These are phyloP conservation scores for Aurelia aurita complex sp. Pacific DNA, from an alignment of 30 jellyfish, hydroid and myxozoan genomes.

Conservation along the genomic window DNA sequence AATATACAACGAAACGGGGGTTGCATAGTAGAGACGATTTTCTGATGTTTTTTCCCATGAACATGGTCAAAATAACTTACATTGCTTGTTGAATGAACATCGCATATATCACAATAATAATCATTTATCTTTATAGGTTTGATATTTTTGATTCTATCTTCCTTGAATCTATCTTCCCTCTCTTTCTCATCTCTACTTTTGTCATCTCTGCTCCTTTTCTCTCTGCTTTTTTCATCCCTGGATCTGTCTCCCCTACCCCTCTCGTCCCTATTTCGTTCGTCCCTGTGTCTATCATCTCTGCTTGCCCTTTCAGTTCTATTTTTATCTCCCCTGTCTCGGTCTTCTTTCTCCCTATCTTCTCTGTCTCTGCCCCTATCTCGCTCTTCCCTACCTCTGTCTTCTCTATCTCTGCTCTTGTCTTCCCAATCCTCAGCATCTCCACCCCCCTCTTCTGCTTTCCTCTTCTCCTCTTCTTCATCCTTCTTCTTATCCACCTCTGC, in stretches of 20 bases:
- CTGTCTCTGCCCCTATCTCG: too few relatives aligned
- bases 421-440: neutral
- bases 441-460: neutral
- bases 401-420: too few relatives aligned
- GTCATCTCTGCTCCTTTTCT: neutral
- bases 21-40: constrained; percentile 39
- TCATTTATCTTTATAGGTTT: neutral
- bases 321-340: too few relatives aligned
- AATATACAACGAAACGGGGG: constrained; percentile 74
- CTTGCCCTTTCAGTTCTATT: too few relatives aligned
- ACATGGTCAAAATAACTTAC: constrained; percentile 65
- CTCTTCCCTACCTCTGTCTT: neutral
- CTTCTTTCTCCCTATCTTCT: too few relatives aligned
- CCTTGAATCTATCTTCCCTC: constrained; percentile 6
- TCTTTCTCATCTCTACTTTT: neutral
- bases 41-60: constrained; percentile 69
- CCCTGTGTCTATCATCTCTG: too few relatives aligned
- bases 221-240: neutral
- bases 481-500: constrained; percentile 78
- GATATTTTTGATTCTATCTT: constrained; percentile 6
- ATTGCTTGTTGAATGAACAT: constrained; percentile 30
- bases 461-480: constrained; percentile 50
- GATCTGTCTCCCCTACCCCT: neutral
- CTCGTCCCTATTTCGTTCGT: neutral
- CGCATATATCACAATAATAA: constrained; percentile 78